Evolutionary conservation across 2,113 vertebrate genomes (phyloP).

Genomic region (Ondatra zibethicus): DNA sequence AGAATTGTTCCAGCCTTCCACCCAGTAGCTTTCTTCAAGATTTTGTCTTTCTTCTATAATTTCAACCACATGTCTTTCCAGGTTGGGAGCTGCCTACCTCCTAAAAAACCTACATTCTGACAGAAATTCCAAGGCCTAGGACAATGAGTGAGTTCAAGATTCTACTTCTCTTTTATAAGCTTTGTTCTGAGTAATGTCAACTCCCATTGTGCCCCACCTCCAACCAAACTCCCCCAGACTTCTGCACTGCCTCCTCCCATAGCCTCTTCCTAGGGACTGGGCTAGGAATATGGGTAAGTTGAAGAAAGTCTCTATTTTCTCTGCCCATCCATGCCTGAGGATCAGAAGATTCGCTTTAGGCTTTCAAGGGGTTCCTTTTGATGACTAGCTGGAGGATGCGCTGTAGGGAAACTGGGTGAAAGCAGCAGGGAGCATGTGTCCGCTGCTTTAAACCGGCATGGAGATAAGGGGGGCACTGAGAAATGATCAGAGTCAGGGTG

Average conservation of each 20-base stretch:
- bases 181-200: background rate
- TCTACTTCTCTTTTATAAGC: background rate
- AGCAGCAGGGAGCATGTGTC: no score
- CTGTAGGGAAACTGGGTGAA: no score
- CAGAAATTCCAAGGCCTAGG: background rate
- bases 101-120: background rate
- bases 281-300: background rate
- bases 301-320: background rate
- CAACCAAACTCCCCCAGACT: no score
- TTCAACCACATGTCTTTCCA: slow-evolving; percentile 68
- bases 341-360: background rate
- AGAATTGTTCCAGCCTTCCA: slow-evolving; percentile 45
- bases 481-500: background rate
- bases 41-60: slow-evolving; percentile 59
- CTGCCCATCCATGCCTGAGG: background rate
- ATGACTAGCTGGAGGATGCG: background rate
- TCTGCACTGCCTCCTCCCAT: fast-evolving
- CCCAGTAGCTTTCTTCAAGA: slow-evolving; percentile 50
- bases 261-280: background rate
- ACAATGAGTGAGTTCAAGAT: background rate
- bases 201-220: background rate
- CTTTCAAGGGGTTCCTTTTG: background rate
- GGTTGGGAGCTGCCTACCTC: background rate
- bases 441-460: background rate
- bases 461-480: background rate